Conservation (phyloP, 2,888 invertebrate genomes). For the Oithona nana region DNA sequence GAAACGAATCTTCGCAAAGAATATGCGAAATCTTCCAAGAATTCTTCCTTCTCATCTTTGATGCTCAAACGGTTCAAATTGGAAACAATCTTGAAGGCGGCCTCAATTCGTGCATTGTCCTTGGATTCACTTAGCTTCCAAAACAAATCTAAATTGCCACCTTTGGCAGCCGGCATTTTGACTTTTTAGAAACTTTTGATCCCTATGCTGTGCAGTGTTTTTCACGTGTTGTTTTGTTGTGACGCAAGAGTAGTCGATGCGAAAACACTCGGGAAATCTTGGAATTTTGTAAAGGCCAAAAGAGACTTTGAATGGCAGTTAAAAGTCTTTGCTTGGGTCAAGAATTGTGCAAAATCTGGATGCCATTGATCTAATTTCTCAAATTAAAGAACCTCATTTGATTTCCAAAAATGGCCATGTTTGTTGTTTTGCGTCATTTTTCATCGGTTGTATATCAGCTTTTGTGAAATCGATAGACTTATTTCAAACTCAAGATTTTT, state of each 20-base stretch:
- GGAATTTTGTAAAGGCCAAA: too few species aligned
- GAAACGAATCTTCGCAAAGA: neutral
- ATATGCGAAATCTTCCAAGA: neutral
- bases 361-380: too few species aligned
- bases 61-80: neutral
- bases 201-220: too few species aligned
- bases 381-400: too few species aligned
- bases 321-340: too few species aligned
- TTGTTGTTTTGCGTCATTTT: neutral
- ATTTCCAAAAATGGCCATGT: neutral
- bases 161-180: neutral
- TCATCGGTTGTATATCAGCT: neutral
- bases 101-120: neutral
- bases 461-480: too few species aligned
- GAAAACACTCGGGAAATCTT: too few species aligned
- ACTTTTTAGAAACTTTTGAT: too few species aligned
- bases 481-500: too few species aligned
- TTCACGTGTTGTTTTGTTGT: neutral
- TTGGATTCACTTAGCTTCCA: slow-evolving; percentile 8
- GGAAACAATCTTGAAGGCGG: neutral
- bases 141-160: neutral
- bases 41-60: neutral
- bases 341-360: neutral
- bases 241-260: neutral
- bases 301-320: too few species aligned